A percentile compares a stretch with the other conserved stretches of the same genome.
phyloP scores from a whole-genome alignment of 2,888 invertebrate species.

The Temnothorax unifasciatus region DNA sequence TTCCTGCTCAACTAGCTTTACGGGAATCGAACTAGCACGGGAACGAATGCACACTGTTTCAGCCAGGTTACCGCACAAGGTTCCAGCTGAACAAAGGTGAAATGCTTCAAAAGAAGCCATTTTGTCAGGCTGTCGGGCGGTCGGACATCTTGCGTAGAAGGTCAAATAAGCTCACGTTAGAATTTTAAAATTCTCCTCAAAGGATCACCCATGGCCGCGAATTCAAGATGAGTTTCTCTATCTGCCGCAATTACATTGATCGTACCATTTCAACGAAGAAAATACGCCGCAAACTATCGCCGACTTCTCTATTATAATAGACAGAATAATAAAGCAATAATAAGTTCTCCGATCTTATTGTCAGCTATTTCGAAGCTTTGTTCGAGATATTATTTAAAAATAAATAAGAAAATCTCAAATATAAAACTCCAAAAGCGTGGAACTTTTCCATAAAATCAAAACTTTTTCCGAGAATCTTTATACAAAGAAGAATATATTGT shows the following conservation, averaged over 20 bases:
- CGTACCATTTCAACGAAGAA: constrained; percentile 32
- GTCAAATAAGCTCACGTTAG: constrained; percentile 59
- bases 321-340: constrained; percentile 1
- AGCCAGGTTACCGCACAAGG: constrained; percentile 31
- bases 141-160: constrained; percentile 11
- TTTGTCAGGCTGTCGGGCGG: constrained; percentile 62
- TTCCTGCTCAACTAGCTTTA: constrained; percentile 17
- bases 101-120: constrained; percentile 70
- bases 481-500: constrained; percentile 52
- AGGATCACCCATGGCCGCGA: constrained; percentile 47
- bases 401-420: background rate
- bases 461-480: constrained; percentile 38
- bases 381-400: constrained; percentile 13
- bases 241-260: constrained; percentile 62
- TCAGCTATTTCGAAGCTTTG: background rate
- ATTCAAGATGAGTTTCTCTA: constrained; percentile 49
- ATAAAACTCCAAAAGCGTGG: background rate
- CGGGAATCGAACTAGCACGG: constrained; percentile 25
- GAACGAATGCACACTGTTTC: constrained; percentile 53
- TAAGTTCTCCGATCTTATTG: background rate
- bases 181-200: constrained; percentile 66
- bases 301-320: constrained; percentile 8
- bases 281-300: constrained; percentile 20
- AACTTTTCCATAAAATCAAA: constrained; percentile 1
- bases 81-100: constrained; percentile 67